These are phyloP conservation scores for Clarias fuscus DNA, from an alignment of 2,797 vertebrate species.

Conservation along the genomic window DNA sequence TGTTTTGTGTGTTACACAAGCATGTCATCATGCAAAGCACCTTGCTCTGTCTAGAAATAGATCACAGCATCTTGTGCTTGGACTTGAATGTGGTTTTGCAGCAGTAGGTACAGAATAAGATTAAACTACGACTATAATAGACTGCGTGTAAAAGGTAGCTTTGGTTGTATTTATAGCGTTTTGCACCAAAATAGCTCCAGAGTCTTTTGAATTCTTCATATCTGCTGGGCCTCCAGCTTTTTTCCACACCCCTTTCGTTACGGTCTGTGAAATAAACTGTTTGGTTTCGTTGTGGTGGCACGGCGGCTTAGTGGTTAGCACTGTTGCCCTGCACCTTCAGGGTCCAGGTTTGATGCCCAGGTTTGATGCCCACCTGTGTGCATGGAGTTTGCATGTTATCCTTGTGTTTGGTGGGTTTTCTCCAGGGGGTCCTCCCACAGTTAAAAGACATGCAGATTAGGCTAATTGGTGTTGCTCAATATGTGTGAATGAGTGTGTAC, in stretches of 20 bases:
- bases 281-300: neutral
- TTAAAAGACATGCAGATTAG: too few species aligned
- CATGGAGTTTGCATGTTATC: too few species aligned
- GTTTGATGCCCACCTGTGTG: too few species aligned
- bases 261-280: neutral
- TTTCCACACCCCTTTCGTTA: neutral
- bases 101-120: neutral
- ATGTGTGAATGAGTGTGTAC: too few species aligned
- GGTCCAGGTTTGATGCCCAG: too few species aligned
- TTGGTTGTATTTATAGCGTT: neutral
- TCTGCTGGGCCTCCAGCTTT: neutral
- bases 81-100: slow-evolving; percentile 1
- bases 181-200: neutral
- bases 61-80: slow-evolving; percentile 1
- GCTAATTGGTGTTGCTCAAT: too few species aligned
- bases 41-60: slow-evolving; percentile 26
- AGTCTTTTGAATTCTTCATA: neutral
- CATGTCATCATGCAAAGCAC: slow-evolving; percentile 21
- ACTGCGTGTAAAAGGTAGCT: neutral
- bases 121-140: neutral
- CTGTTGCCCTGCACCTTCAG: too few species aligned
- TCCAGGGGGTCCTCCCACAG: too few species aligned
- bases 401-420: too few species aligned
- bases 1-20: slow-evolving; percentile 36
- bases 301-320: too few species aligned